Percentiles rank a stretch among this genome's conserved stretches.
Conservation (phyloP, 2,888 invertebrate genomes). For the Sinotaia quadrata region DNA sequence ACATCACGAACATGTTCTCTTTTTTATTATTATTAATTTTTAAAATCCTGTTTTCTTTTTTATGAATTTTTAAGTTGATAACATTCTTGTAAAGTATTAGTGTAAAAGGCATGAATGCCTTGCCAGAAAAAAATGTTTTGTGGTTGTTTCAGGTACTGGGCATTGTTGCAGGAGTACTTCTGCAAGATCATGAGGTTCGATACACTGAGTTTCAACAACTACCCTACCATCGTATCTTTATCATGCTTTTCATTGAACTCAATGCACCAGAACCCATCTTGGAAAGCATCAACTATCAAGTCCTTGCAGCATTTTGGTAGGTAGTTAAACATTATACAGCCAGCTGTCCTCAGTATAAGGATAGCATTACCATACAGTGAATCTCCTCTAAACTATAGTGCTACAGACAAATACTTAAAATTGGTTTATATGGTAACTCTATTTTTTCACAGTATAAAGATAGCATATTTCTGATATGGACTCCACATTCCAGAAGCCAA, state of each 20-base stretch:
- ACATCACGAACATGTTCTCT: not conserved
- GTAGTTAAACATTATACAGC: too few species aligned
- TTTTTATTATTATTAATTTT: not conserved
- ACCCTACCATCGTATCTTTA: conserved; percentile 96
- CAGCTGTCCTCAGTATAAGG: too few species aligned
- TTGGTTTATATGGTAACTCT: too few species aligned
- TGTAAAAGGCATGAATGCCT: not conserved
- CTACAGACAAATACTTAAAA: too few species aligned
- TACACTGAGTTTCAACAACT: conserved; percentile 94
- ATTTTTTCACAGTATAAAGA: too few species aligned
- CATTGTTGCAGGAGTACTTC: conserved; percentile 93
- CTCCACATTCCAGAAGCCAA: too few species aligned
- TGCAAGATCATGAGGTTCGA: conserved; percentile 96
- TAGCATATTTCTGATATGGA: too few species aligned
- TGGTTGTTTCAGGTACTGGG: conserved; percentile 78
- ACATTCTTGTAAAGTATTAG: not conserved
- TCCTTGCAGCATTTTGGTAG: conserved; percentile 92
- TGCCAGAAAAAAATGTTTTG: not conserved
- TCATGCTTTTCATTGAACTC: conserved; percentile 96
- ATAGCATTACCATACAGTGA: too few species aligned
- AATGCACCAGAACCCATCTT: conserved; percentile 88
- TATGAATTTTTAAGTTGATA: not conserved
- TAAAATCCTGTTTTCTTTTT: conserved; percentile 4
- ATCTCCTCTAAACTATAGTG: too few species aligned
- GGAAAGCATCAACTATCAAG: conserved; percentile 91